Base-by-base conservation (phyloP, 1,140 invertebrate species). In the Anastatus disparis region DNA sequence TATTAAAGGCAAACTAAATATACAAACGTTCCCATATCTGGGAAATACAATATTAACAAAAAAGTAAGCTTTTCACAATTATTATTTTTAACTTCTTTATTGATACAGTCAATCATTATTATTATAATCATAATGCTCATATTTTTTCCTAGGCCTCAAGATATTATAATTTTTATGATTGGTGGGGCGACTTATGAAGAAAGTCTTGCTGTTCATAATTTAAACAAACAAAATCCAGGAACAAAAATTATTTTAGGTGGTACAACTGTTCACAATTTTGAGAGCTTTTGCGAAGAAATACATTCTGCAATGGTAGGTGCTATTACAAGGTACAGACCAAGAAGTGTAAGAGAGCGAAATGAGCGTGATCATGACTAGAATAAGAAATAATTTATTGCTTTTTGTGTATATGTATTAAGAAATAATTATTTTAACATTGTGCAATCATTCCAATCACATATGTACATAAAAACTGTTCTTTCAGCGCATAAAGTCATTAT, bases 151-250 rank as follows among this genome's bases (percentile, higher is more conserved):
- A 91, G 90, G 79, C 93, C 94, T 1, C 92, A 96, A 81, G 95
- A 98, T 82, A 89, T 99, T 3, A 93, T 99, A 53, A 91, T 98
- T 9, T 99, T 99, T 79, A 93, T 98, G 20, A 90, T 99, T 72
- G 98, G 98, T 22, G 98, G 98, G n/a, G 89, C 92, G 20, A 99
- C 98, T 0, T 99, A 97, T 80, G 98, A 99, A 84, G 98, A 99
- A 87, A 93, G 96, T 2, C 82, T 95, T 3, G 89, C 91, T 52
- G 92, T 99, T 8, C 91, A 98, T 84, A 93, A 81, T 85, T 97
- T 69, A 95, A 98, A 85, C 89, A 92, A 85, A 87, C 87, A 74
- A 72, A 90, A 91, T 78, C 88, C 90, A 13, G 92, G 92, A 7
- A 91, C 93, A 38, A 89, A 91, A 77, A 90, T 99, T 29, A 87